A percentile compares a stretch with the other conserved stretches of the same genome.
These are phyloP conservation scores for Lates calcarifer DNA, from an alignment of 2,113 vertebrate species.

Conservation along the genomic window DNA sequence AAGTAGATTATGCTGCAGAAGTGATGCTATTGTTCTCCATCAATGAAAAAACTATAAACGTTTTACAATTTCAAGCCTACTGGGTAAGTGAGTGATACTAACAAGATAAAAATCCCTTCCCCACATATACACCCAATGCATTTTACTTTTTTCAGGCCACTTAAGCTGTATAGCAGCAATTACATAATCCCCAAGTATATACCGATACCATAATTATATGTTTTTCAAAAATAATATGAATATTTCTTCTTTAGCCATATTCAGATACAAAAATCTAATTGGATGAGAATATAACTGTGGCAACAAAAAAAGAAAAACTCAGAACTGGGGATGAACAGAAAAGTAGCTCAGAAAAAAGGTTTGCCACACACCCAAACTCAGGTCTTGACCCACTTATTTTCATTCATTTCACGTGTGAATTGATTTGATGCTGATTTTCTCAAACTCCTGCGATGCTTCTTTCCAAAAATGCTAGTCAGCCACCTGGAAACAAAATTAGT, in stretches of 20 bases:
- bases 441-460: conserved; percentile 19
- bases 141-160: conserved; percentile 6
- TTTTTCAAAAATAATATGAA: not conserved
- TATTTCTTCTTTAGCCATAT: not conserved
- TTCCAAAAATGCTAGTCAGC: conserved; percentile 47
- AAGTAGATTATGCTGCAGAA: not conserved
- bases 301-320: not conserved
- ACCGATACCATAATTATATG: not conserved
- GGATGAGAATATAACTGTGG: conserved; percentile 6
- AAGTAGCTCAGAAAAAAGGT: not conserved
- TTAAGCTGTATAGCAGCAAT: not conserved
- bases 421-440: conserved; percentile 31
- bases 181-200: not conserved
- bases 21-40: conserved; percentile 15
- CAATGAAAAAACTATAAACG: conserved; percentile 10
- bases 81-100: not conserved
- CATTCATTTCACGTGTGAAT: conserved; percentile 10
- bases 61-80: conserved; percentile 11
- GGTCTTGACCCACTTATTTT: not conserved
- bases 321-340: conserved; percentile 5
- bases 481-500: conserved; percentile 72
- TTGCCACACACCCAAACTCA: conserved; percentile 4
- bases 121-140: not conserved
- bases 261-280: not conserved
- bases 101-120: not conserved